Evolutionary conservation across 2,113 vertebrate genomes (phyloP), one percentile per base, ranked within the genome.

Genomic region (Zeus faber): DNA sequence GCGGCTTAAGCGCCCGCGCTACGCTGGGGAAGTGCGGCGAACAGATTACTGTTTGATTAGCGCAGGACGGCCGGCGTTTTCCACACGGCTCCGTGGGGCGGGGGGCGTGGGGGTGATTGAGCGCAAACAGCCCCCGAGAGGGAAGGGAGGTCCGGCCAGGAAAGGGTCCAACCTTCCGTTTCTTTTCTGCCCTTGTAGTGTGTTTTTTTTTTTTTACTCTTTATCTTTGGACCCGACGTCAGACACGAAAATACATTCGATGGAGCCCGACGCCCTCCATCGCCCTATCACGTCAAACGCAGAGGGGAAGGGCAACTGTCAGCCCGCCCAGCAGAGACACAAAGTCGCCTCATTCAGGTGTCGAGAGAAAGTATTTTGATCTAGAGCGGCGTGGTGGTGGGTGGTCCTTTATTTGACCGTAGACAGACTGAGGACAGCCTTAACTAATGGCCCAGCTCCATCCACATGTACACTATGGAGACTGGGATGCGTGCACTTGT

Each of bases 391-490:
- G n/a, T n/a, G n/a, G n/a, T n/a, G n/a, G n/a, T n/a, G n/a, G n/a
- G n/a, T n/a, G n/a, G n/a, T n/a, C n/a, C n/a, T n/a, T n/a, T n/a
- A n/a, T n/a, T n/a, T n/a, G n/a, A n/a, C n/a, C n/a, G 81, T 72
- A 74, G 76, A 76, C 77, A 76, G 63, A 48, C 54, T 54, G 45
- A 67, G 59, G 65, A 71, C 41, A 72, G 83, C 80, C 83, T 83
- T 87, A 83, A 81, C 53, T 62, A 68, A 69, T 53, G 76, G 74
- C 78, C 76, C 76, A 57, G 68, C 57, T 60, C 58, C 49, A 72
- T 44, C 37, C 50, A 53, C 60, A 68, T 45, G 23, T 31, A 49
- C 35, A 63, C 8, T 5, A 1, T 37, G 33, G n/a, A 4, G 31
- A 56, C 56, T 75, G 71, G 72, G 71, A 70, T 72, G 44, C 70